Evolutionary conservation across 2,113 vertebrate genomes (phyloP).

Genomic region (Rhea pennata): DNA sequence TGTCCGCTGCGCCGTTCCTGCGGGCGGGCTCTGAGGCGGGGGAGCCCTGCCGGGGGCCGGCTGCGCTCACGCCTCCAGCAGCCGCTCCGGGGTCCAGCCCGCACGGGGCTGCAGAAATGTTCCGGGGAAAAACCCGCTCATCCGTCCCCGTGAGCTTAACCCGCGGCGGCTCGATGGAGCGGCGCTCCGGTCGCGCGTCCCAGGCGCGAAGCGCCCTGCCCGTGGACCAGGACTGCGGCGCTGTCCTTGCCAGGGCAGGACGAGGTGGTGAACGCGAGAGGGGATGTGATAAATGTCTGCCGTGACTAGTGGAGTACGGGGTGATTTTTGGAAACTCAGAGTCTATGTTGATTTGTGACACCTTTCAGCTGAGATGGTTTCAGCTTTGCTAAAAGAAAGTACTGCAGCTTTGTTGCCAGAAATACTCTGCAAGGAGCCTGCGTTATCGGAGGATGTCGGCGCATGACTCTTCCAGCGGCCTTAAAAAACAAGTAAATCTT

Average conservation of each 20-base stretch:
- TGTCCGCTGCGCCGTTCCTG: too few species aligned
- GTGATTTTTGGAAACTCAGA: background rate
- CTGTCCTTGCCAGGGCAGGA: background rate
- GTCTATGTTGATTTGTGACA: background rate
- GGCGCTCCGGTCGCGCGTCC: background rate
- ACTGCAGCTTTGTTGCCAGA: background rate
- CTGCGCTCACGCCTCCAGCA: too few species aligned
- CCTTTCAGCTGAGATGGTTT: background rate
- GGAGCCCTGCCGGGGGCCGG: too few species aligned
- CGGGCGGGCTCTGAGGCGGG: too few species aligned
- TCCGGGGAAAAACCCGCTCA: background rate
- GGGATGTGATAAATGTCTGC: background rate
- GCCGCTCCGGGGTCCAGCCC: background rate
- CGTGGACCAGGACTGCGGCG: background rate
- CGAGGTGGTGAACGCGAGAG: background rate
- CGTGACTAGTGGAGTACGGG: background rate
- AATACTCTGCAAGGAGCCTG: rapidly evolving
- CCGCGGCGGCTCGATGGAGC: background rate
- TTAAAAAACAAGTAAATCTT: slow-evolving; percentile 12
- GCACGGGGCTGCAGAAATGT: background rate
- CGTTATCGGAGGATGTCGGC: rapidly evolving
- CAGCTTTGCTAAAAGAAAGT: background rate
- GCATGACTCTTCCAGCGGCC: background rate
- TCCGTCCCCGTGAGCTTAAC: background rate
- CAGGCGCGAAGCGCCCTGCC: background rate